A percentile compares a stretch with the other conserved stretches of the same genome.
Conservation (phyloP, 1,140 invertebrate genomes). For the Drosophila fuyamai region DNA sequence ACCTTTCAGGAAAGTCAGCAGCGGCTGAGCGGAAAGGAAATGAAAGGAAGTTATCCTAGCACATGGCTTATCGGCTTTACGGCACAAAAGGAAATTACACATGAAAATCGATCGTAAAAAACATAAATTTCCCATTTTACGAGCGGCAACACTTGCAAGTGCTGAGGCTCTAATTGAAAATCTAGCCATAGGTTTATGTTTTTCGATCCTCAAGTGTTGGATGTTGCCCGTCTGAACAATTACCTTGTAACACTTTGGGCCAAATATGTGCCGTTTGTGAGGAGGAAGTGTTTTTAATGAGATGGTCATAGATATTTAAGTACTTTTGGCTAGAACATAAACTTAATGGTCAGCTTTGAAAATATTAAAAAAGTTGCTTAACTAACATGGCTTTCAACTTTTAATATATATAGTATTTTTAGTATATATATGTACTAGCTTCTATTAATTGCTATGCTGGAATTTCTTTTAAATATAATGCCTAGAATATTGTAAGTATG, state of each 20-base stretch:
- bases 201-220: slow-evolving; percentile 21
- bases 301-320: background rate
- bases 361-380: too few relatives aligned
- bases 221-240: slow-evolving; percentile 19
- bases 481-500: background rate
- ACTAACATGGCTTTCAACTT: background rate
- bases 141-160: slow-evolving; percentile 19
- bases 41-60: slow-evolving; percentile 65
- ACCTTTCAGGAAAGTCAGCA: slow-evolving; percentile 39
- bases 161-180: slow-evolving; percentile 41
- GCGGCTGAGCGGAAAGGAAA: background rate
- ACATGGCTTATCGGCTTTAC: slow-evolving; percentile 34
- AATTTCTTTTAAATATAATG: background rate
- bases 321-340: background rate
- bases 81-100: slow-evolving; percentile 62
- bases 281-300: slow-evolving; percentile 22
- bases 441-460: too few relatives aligned
- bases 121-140: slow-evolving; percentile 61
- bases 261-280: background rate
- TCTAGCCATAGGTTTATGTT: slow-evolving; percentile 22
- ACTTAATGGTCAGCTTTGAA: too few relatives aligned
- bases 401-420: background rate
- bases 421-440: background rate
- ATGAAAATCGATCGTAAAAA: slow-evolving; percentile 50
- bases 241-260: slow-evolving; percentile 49